Conservation (phyloP, 1,140 invertebrate genomes). For the Pachyrhynchus sulphureomaculatus region DNA sequence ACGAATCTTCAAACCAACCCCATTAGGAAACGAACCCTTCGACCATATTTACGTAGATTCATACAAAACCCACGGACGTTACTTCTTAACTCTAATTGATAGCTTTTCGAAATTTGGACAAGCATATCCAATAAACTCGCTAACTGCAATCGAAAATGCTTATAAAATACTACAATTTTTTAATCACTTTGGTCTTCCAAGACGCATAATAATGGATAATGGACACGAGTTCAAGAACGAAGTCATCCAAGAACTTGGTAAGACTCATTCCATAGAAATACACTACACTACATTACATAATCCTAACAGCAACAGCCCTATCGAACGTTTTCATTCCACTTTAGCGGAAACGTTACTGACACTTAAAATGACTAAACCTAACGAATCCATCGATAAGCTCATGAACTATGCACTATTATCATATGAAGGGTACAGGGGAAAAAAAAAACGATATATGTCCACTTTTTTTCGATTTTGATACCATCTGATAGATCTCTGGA, state of each 20-base stretch:
- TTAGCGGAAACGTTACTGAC: not conserved
- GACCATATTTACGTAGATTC: slow-evolving; percentile 43
- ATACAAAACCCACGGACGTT: slow-evolving; percentile 30
- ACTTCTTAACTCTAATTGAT: slow-evolving; percentile 2
- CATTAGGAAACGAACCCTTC: slow-evolving; percentile 38
- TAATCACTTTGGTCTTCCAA: not conserved
- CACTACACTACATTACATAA: slow-evolving; percentile 3
- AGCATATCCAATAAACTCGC: not conserved
- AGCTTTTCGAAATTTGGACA: slow-evolving; percentile 15
- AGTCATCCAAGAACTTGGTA: not conserved
- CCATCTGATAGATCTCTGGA: too few species aligned
- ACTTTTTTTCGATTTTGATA: too few species aligned
- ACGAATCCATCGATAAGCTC: not conserved
- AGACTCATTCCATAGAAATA: slow-evolving; percentile 1
- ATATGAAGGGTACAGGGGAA: too few species aligned
- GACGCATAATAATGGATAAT: slow-evolving; percentile 1
- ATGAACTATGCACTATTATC: slow-evolving; percentile 5
- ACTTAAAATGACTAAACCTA: not conserved
- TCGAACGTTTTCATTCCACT: slow-evolving; percentile 11
- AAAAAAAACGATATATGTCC: too few species aligned
- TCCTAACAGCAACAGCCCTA: not conserved
- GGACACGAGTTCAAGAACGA: slow-evolving; percentile 4
- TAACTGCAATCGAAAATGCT: not conserved
- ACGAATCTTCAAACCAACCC: slow-evolving; percentile 37
- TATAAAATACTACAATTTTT: not conserved